Conservation (phyloP, 2,888 invertebrate genomes). For the Eurois occulta region DNA sequence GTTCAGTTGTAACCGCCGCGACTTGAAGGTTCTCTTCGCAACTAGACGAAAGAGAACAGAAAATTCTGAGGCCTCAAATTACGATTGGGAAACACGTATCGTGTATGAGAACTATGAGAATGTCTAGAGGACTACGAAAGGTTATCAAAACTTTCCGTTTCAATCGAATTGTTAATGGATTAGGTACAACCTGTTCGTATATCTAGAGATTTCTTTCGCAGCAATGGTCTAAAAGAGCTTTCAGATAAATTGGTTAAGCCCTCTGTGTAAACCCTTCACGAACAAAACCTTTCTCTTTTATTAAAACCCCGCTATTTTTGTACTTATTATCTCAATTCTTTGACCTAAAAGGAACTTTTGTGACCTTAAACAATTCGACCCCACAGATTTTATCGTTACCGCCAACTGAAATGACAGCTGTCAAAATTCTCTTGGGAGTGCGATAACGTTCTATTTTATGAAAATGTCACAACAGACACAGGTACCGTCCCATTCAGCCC, state of each 20-base stretch:
- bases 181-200: background rate
- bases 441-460: constrained; percentile 47
- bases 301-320: constrained; percentile 30
- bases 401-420: constrained; percentile 59
- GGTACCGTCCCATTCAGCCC: constrained; percentile 49
- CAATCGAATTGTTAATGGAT: background rate
- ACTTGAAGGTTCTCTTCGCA: too few relatives aligned
- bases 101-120: background rate
- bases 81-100: background rate
- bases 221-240: constrained; percentile 14
- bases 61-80: background rate
- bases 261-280: background rate
- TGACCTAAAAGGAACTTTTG: constrained; percentile 1
- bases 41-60: too few relatives aligned
- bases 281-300: constrained; percentile 14
- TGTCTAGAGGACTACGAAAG: background rate
- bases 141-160: background rate
- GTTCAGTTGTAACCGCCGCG: too few relatives aligned
- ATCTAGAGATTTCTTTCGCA: background rate
- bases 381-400: constrained; percentile 29
- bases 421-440: constrained; percentile 47
- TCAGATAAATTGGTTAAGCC: constrained; percentile 22
- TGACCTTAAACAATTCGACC: background rate
- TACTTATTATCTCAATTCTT: background rate
- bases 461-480: constrained; percentile 41